A percentile compares a stretch with the other conserved stretches of the same genome.
Conservation (phyloP, 2,888 invertebrate species). For the Andrena praecox region DNA sequence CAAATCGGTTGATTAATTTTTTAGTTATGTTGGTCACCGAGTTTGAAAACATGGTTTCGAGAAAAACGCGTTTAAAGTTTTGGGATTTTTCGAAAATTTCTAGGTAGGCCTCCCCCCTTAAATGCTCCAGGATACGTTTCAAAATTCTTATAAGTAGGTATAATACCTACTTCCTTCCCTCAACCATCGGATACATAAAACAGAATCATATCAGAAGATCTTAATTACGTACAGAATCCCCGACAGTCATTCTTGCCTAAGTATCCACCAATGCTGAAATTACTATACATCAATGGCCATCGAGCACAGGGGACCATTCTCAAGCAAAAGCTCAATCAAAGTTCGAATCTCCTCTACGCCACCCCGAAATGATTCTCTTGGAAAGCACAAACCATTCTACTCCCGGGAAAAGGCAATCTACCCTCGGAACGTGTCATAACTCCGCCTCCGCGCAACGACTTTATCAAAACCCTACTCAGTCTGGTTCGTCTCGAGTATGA, state of each 20-base stretch:
- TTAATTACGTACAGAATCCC: neutral
- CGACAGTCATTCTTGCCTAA: neutral
- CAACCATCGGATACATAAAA: neutral
- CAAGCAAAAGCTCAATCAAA: neutral
- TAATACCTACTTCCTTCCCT: neutral
- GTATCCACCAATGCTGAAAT: neutral
- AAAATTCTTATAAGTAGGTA: neutral
- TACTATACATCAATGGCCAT: neutral
- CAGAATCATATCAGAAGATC: neutral
- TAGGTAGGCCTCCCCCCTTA: too few relatives aligned
- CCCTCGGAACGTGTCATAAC: too few relatives aligned
- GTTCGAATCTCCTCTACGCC: neutral
- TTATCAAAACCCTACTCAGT: neutral
- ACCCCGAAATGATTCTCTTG: neutral
- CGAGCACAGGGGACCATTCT: neutral
- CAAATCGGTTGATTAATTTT: too few relatives aligned
- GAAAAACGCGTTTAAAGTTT: too few relatives aligned
- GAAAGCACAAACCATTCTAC: neutral
- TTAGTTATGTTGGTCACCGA: too few relatives aligned
- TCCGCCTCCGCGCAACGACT: neutral
- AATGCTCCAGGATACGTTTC: neutral
- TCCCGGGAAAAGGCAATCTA: neutral
- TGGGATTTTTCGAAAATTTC: too few relatives aligned
- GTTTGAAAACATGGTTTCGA: too few relatives aligned
- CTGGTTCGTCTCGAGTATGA: neutral